These are phyloP conservation scores for Lasioglossum morio DNA, from an alignment of 2,888 invertebrate species.

Conservation along the genomic window DNA sequence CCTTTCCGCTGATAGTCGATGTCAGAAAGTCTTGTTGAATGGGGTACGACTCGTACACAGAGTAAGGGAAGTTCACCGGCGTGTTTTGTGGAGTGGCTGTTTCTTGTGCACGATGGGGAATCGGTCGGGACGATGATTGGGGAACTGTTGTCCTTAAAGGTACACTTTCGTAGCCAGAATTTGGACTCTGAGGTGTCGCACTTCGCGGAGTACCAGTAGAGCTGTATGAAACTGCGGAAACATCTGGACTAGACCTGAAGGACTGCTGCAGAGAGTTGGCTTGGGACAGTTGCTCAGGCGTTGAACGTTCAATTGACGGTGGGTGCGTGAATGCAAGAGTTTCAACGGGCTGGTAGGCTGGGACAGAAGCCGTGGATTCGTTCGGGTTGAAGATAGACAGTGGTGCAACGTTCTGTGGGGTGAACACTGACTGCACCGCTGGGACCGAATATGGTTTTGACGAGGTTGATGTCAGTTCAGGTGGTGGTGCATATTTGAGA, in stretches of 20 bases:
- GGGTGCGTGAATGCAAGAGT: slow-evolving; percentile 44
- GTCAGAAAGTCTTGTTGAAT: slow-evolving; percentile 52
- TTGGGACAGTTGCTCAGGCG: slow-evolving; percentile 62
- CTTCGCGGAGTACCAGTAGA: slow-evolving; percentile 33
- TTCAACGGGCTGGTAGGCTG: slow-evolving; percentile 24
- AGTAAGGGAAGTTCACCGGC: slow-evolving; percentile 77
- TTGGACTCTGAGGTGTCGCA: slow-evolving; percentile 48
- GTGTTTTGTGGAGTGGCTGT: slow-evolving; percentile 82
- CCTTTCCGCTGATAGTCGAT: slow-evolving; percentile 26
- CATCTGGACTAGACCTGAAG: slow-evolving; percentile 72
- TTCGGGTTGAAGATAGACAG: slow-evolving; percentile 72
- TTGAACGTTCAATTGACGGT: slow-evolving; percentile 58
- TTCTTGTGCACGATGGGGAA: slow-evolving; percentile 75
- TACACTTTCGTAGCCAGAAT: slow-evolving; percentile 37
- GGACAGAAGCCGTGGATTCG: slow-evolving; percentile 20
- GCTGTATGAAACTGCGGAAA: slow-evolving; percentile 36
- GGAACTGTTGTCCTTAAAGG: slow-evolving; percentile 21
- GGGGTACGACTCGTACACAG: slow-evolving; percentile 69
- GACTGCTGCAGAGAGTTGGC: slow-evolving; percentile 71
- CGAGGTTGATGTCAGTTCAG: slow-evolving; percentile 86
- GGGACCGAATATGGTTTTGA: slow-evolving; percentile 64
- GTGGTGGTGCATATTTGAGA: slow-evolving; percentile 91
- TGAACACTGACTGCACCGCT: slow-evolving; percentile 34
- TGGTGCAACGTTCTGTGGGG: slow-evolving; percentile 35
- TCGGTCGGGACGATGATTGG: slow-evolving; percentile 71